Percentiles rank a stretch among this genome's conserved stretches.
Evolutionary conservation across 2,888 invertebrate genomes (phyloP).

Genomic region (Xanthostigma xanthostigma): DNA sequence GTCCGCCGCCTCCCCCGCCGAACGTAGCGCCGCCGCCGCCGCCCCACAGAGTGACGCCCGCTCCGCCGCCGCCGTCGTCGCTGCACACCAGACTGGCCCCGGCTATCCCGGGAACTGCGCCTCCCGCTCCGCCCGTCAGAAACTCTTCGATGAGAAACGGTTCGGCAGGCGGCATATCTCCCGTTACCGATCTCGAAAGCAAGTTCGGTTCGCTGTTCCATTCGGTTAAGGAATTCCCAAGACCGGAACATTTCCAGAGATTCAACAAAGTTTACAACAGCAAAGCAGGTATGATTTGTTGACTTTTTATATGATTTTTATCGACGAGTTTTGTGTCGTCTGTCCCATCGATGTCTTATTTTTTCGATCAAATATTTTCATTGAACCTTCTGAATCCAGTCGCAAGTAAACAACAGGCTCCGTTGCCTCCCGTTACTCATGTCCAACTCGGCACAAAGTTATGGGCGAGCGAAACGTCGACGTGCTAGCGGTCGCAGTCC

Average conservation of each 20-base stretch:
- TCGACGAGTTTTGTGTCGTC: slow-evolving; percentile 7
- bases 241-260: slow-evolving; percentile 51
- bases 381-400: slow-evolving; percentile 17
- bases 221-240: slow-evolving; percentile 44
- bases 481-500: slow-evolving; percentile 24
- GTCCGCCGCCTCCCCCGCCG: slow-evolving; percentile 24
- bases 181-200: slow-evolving; percentile 44
- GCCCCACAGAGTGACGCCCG: slow-evolving; percentile 32
- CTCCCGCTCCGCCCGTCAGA: slow-evolving; percentile 43
- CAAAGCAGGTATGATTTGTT: slow-evolving; percentile 34
- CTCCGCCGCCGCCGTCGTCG: slow-evolving; percentile 29
- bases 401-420: slow-evolving; percentile 45
- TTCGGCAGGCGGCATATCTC: slow-evolving; percentile 13
- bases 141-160: slow-evolving; percentile 44
- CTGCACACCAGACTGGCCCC: slow-evolving; percentile 11
- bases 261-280: slow-evolving; percentile 54
- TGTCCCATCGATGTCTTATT: slow-evolving; percentile 4
- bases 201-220: slow-evolving; percentile 52
- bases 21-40: slow-evolving; percentile 25
- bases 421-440: slow-evolving; percentile 38
- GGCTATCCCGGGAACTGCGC: slow-evolving; percentile 23
- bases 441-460: slow-evolving; percentile 39
- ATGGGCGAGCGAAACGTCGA: slow-evolving; percentile 33
- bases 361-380: slow-evolving; percentile 11
- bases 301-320: background rate